Base-by-base conservation (phyloP, 2,888 invertebrate genomes). In the Subacronicta megacephala region DNA sequence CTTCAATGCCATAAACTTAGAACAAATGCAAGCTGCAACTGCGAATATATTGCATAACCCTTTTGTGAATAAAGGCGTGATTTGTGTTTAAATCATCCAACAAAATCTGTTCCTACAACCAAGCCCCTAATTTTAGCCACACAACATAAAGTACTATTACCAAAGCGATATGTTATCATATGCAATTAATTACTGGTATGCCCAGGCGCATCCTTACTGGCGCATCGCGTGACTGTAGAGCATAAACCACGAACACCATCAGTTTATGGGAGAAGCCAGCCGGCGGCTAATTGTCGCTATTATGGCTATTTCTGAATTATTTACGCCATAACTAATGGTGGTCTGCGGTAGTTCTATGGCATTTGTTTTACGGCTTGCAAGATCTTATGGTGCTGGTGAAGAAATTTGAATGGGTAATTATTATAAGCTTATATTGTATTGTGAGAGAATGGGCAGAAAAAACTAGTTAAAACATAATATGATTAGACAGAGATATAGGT, bases 211-310 rank as follows among this genome's bases (percentile, higher is more conserved):
- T 72, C 75, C 78, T 82, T 81, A 84, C 78, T 82, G 80, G 65
- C 74, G 67, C 42, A 81, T 85, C 77, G 86, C 86, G 85, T 86
- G 86, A 65, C 71, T 66, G 44, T 53, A 10, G 49, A 15, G 64
- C 80, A 82, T 86, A 85, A 86, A 81, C 59, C 58, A 80, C 74
- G 49, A 51, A 58, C 68, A 73, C 75, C 69, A 70, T 68, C 68
- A 71, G 61, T 74, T 74, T 69, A 74, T 62, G 61, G 70, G 70
- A 60, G 72, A 70, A 73, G 72, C 72, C 77, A 75, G 74, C 75
- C 75, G 69, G 73, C 72, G 77, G 80, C 82, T 84, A 85, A 85
- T 84, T 85, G 82, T 81, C 72, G 66, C 74, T 78, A 82, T 83
- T 81, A 79, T 75, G 72, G 78, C 72, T 75, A 72, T 76, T 78